A percentile compares a stretch with the other conserved stretches of the same genome.
These are phyloP conservation scores for Oryzaephilus surinamensis DNA, from an alignment of 1,140 invertebrate species.

Conservation along the genomic window DNA sequence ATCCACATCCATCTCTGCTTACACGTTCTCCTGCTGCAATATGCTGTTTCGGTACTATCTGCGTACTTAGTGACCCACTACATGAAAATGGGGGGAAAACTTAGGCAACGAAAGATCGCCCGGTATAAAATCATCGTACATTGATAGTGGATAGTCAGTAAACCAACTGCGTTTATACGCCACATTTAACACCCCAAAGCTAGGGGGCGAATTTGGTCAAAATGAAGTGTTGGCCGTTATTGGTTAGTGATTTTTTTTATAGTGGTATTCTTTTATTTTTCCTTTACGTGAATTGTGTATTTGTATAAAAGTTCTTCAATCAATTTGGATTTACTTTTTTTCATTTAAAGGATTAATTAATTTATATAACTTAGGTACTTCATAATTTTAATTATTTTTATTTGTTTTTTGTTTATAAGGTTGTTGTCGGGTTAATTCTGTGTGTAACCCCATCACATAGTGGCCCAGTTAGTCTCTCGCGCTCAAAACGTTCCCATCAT, in stretches of 20 bases:
- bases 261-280: slow-evolving; percentile 11
- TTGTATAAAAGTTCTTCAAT: no score
- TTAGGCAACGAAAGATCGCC: slow-evolving; percentile 23
- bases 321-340: slow-evolving; percentile 7
- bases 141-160: slow-evolving; percentile 22
- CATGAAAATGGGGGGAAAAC: no score
- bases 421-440: slow-evolving; percentile 35
- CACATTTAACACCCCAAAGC: slow-evolving; percentile 13
- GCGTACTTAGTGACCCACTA: no score
- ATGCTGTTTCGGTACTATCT: no score
- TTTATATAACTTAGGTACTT: slow-evolving; percentile 5
- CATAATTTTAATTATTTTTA: slow-evolving; percentile 4
- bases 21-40: no score
- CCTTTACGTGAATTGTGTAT: no score
- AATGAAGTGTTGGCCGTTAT: slow-evolving; percentile 30
- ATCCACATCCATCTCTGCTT: no score
- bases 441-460: slow-evolving; percentile 33
- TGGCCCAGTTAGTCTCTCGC: slow-evolving; percentile 37
- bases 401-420: slow-evolving; percentile 31
- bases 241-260: slow-evolving; percentile 29
- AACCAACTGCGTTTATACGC: slow-evolving; percentile 26
- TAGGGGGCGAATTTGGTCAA: slow-evolving; percentile 16
- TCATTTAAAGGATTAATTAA: slow-evolving; percentile 4
- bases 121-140: slow-evolving; percentile 23
- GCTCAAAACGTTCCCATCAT: slow-evolving; percentile 35